phyloP scores from a whole-genome alignment of 2,113 vertebrate genomes.

The human region GRCh38 chr9:92368501-92369000 shows the following conservation, averaged over 20 bases:
- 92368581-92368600: neutral
- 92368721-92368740: neutral
- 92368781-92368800: too few relatives aligned
- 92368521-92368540: neutral
- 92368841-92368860: too few relatives aligned
- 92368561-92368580: neutral
- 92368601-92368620: neutral
- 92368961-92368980: too few relatives aligned
- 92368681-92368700: neutral
- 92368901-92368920: too few relatives aligned
- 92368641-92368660: neutral
- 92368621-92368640: neutral
- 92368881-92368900: too few relatives aligned
- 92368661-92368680: neutral
- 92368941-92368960: too few relatives aligned
- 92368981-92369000: too few relatives aligned
- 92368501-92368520: neutral
- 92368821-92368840: too few relatives aligned
- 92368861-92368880: too few relatives aligned
- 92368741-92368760: neutral
- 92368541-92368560: neutral
- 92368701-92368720: neutral
- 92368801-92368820: too few relatives aligned
- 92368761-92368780: too few relatives aligned
- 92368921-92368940: too few relatives aligned